Percentiles rank a stretch among this genome's conserved stretches.
Conservation (phyloP, 2,797 vertebrate genomes). For the Microcaecilia unicolor region DNA sequence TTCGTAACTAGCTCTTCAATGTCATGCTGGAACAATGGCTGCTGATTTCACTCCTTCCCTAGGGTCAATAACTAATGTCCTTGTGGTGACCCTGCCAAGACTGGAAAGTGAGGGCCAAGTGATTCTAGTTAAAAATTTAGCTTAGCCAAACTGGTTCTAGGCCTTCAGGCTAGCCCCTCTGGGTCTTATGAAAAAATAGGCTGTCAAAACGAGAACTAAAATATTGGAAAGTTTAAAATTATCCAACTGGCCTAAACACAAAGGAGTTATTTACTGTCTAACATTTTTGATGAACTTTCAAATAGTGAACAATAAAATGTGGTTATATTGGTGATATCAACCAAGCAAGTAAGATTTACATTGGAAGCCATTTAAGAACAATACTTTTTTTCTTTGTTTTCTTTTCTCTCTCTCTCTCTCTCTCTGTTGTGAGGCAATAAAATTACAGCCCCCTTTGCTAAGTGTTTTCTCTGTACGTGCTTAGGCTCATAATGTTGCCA, state of each 20-base stretch:
- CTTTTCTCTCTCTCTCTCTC: too few relatives aligned
- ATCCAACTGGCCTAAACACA: slow-evolving; percentile 21
- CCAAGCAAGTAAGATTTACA: slow-evolving; percentile 28
- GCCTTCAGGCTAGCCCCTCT: too few relatives aligned
- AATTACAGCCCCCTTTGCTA: slow-evolving; percentile 25
- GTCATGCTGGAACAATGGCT: too few relatives aligned
- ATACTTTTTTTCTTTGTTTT: slow-evolving; percentile 4
- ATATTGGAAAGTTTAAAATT: slow-evolving; percentile 3
- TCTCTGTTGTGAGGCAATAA: slow-evolving; percentile 31
- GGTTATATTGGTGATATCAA: slow-evolving; percentile 22
- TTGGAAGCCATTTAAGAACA: slow-evolving; percentile 28
- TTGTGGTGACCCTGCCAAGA: too few relatives aligned
- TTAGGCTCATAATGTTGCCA: neutral
- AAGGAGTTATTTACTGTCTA: slow-evolving; percentile 34
- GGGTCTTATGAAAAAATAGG: too few relatives aligned
- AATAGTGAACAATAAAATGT: slow-evolving; percentile 20
- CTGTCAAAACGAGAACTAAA: too few relatives aligned
- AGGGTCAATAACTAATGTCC: too few relatives aligned
- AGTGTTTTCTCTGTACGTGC: slow-evolving; percentile 17
- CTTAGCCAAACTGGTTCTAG: too few relatives aligned
- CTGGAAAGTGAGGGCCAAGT: too few relatives aligned
- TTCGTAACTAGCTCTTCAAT: too few relatives aligned
- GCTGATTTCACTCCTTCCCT: too few relatives aligned
- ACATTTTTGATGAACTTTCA: slow-evolving; percentile 20
- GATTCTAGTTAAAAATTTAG: too few relatives aligned